A percentile compares a stretch with the other conserved stretches of the same genome.
These are phyloP conservation scores for Tragelaphus buxtoni DNA, from an alignment of 2,113 vertebrate genomes.

Conservation along the genomic window DNA sequence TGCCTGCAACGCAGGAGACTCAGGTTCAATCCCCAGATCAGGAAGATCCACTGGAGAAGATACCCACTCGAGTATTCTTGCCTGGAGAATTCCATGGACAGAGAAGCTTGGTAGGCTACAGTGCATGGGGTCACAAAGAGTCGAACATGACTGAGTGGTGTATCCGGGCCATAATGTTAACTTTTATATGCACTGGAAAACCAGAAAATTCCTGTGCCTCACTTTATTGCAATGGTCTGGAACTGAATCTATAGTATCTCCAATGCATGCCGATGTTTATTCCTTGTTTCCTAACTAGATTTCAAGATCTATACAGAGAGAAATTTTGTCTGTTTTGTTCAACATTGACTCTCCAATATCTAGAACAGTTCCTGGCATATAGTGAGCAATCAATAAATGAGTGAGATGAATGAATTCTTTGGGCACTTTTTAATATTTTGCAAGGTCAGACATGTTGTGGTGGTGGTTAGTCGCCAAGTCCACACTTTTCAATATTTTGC, in stretches of 20 bases:
- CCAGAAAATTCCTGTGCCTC: not conserved
- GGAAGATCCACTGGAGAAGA: not conserved
- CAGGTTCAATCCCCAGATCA: not conserved
- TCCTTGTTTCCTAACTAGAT: not conserved
- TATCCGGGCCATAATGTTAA: not conserved
- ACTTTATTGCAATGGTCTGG: not conserved
- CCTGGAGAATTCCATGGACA: not conserved
- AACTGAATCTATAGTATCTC: not conserved
- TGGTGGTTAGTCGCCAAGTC: too few relatives aligned
- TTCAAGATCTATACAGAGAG: not conserved
- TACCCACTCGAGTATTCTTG: not conserved
- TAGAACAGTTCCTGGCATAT: not conserved
- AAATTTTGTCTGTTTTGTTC: not conserved
- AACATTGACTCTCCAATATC: not conserved
- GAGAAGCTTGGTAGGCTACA: not conserved
- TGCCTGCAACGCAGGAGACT: not conserved
- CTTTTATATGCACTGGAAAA: not conserved
- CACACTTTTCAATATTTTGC: not conserved
- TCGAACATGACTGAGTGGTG: not conserved
- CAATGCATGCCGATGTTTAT: not conserved
- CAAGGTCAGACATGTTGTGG: not conserved
- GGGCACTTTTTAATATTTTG: not conserved
- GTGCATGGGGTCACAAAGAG: not conserved
- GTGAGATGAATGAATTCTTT: not conserved
- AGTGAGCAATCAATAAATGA: not conserved